phyloP scores from a whole-genome alignment of 2,888 invertebrate species.

The Folsomia candida region DNA sequence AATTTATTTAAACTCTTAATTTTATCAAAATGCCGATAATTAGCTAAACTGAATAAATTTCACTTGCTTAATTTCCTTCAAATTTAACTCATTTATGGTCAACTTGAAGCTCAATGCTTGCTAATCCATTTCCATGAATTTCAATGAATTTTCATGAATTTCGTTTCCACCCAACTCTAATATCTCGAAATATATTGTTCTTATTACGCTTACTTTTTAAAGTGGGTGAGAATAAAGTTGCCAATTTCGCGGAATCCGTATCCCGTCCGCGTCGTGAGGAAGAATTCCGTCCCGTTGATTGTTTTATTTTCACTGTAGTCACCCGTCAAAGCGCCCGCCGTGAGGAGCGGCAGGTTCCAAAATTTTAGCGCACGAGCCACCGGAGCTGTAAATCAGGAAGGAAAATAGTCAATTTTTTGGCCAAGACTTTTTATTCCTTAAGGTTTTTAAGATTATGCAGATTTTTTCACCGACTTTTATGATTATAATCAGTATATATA shows the following conservation, averaged over 20 bases:
- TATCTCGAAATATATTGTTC: too few relatives aligned
- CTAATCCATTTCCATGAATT: too few relatives aligned
- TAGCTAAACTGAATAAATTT: too few relatives aligned
- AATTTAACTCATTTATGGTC: neutral
- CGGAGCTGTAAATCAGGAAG: conserved; percentile 65
- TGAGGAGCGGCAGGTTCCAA: conserved; percentile 67
- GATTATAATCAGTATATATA: too few relatives aligned
- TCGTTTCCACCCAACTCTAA: neutral
- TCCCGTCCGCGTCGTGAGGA: conserved; percentile 73
- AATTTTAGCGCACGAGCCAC: conserved; percentile 77
- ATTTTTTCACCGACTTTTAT: too few relatives aligned
- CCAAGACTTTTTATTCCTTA: too few relatives aligned
- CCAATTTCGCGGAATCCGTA: conserved; percentile 70
- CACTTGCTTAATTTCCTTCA: too few relatives aligned
- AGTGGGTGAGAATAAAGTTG: conserved; percentile 67
- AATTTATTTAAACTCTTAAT: too few relatives aligned
- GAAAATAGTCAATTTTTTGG: neutral
- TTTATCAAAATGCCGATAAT: too few relatives aligned
- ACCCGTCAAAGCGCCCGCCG: conserved; percentile 75
- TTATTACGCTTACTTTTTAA: conserved; percentile 70
- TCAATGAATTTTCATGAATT: conserved; percentile 1
- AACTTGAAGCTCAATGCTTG: too few relatives aligned
- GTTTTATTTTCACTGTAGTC: conserved; percentile 74
- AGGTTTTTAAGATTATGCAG: too few relatives aligned
- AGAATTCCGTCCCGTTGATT: conserved; percentile 70